Evolutionary conservation across 2,888 invertebrate species (phyloP).

Genomic region (Drosophila atripex): DNA sequence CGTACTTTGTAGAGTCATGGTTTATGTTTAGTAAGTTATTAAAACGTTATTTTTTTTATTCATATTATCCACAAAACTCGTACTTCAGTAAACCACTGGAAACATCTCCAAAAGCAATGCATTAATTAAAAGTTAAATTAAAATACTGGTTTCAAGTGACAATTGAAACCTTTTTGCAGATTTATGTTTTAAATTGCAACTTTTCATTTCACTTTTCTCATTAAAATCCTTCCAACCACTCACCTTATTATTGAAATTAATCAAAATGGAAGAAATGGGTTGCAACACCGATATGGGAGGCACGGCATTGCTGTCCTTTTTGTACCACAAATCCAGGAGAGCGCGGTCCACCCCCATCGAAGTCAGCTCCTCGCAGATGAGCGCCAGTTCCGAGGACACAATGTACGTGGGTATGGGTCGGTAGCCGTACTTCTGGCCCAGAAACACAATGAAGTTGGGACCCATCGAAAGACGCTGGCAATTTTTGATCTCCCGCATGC

Average conservation of each 20-base stretch:
- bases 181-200: too few species aligned
- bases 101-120: neutral
- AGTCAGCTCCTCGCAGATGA: constrained; percentile 93
- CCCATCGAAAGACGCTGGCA: constrained; percentile 99
- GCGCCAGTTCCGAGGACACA: constrained; percentile 93
- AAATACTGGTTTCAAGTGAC: neutral
- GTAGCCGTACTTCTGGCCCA: constrained; percentile 99
- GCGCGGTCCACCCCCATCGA: constrained; percentile 92
- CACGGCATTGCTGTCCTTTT: constrained; percentile 97
- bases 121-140: neutral
- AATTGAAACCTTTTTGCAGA: neutral
- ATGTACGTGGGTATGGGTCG: constrained; percentile 98
- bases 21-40: too few species aligned
- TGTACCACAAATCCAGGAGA: constrained; percentile 96
- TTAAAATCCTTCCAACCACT: neutral
- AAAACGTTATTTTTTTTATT: neutral
- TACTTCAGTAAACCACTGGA: neutral
- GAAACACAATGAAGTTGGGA: constrained; percentile 98
- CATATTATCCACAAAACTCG: neutral
- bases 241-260: constrained; percentile 99
- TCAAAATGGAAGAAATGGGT: constrained; percentile 97
- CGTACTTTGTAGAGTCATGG: neutral
- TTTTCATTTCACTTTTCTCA: neutral
- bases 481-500: constrained; percentile 99
- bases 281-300: constrained; percentile 97